These are phyloP conservation scores for Boleophthalmus pectinirostris DNA, from an alignment of 2,113 vertebrate genomes.

Conservation along the genomic window DNA sequence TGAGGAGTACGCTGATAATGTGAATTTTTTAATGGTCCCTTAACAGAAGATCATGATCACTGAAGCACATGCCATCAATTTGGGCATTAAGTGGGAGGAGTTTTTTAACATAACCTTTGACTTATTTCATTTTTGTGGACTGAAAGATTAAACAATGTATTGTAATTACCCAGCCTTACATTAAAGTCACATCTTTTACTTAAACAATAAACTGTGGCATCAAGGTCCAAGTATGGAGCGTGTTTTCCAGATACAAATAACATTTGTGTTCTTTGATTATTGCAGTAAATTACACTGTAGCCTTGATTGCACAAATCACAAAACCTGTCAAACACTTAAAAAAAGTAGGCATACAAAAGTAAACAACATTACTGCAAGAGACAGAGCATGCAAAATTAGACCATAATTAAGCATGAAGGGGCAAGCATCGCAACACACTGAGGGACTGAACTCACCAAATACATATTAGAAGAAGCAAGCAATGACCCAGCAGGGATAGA, in stretches of 20 bases:
- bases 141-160: background rate
- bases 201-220: conserved; percentile 26
- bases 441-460: conserved; percentile 89
- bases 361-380: conserved; percentile 36
- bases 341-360: conserved; percentile 3
- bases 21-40: background rate
- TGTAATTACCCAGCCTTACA: background rate
- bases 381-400: conserved; percentile 56
- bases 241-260: background rate
- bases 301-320: conserved; percentile 35
- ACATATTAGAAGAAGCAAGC: conserved; percentile 92
- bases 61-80: no score
- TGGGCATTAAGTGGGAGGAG: no score
- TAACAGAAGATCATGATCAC: background rate
- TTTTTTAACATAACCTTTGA: no score
- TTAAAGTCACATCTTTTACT: background rate
- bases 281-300: background rate
- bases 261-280: background rate
- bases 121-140: no score
- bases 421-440: conserved; percentile 57
- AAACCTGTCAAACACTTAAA: background rate
- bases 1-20: no score
- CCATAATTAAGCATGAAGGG: conserved; percentile 8
- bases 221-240: conserved; percentile 28
- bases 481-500: conserved; percentile 83